phyloP scores from a whole-genome alignment of 2,113 vertebrate genomes.

The Emberiza fucata region DNA sequence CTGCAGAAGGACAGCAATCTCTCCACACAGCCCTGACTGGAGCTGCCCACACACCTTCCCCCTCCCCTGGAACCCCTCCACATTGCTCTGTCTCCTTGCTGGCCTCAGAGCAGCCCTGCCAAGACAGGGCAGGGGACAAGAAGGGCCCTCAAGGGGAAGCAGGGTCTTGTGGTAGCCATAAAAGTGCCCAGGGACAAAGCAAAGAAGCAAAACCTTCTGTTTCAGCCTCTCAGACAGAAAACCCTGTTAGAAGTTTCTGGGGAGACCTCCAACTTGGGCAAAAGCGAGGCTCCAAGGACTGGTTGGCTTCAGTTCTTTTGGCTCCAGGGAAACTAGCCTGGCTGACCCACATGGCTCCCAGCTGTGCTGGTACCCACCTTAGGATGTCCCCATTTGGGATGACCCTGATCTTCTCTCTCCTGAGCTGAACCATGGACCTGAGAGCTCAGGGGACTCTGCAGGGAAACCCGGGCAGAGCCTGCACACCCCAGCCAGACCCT shows the following conservation, averaged over 20 bases:
- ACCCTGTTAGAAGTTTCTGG: neutral
- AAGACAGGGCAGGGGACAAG: neutral
- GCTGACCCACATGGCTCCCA: neutral
- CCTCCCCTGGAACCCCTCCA: neutral
- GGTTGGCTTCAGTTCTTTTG: neutral
- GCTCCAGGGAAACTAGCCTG: neutral
- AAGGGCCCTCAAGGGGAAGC: neutral
- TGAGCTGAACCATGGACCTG: neutral
- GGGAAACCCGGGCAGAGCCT: fast-evolving
- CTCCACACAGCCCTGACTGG: fast-evolving
- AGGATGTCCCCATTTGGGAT: neutral
- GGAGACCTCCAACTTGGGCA: neutral
- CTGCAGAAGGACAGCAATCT: neutral
- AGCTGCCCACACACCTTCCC: neutral
- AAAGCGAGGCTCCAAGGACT: neutral
- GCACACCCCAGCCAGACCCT: fast-evolving
- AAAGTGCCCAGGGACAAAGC: neutral
- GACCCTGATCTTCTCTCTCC: neutral
- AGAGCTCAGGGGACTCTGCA: neutral
- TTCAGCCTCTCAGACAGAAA: neutral
- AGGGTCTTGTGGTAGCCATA: neutral
- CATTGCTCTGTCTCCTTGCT: fast-evolving
- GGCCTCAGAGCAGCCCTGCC: neutral
- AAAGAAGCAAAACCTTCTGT: neutral
- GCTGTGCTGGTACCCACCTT: neutral